Base-by-base conservation (phyloP, 2,888 invertebrate species). In the Eupithecia tripunctaria region DNA sequence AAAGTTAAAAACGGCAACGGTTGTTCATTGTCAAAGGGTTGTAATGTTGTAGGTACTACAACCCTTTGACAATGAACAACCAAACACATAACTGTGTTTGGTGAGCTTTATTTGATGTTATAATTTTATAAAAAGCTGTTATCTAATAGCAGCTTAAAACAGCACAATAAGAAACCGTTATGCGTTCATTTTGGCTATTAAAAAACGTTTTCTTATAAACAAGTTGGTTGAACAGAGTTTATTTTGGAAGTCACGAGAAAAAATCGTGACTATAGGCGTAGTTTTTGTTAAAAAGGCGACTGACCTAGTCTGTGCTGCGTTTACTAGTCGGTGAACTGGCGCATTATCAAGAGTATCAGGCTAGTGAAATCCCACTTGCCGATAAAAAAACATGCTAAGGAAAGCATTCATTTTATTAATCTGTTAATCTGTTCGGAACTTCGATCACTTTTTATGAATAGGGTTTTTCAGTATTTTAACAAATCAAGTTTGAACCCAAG, bases 231-330 rank as follows among this genome's bases (percentile, higher is more conserved):
- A 72, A 68, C 76, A 66, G 77, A 60, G 79, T 79, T 84, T 82
- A 84, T 84, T 85, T 83, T 84, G 73, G 81, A 74, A 82, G 86
- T 89, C 89, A 89, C 89, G 89, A 85, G 82, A 83, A 84, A 84
- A 85, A 86, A 81, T 88, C 90, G 90, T 90, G 90, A 89, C 86
- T 79, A 78, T 80, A 76, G 78, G 78, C 80, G 84, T 81, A 68
- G 80, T 87, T 87, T 88, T 87, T 88, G 82, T 84, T 79, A 77
- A 81, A 82, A 83, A 82, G 85, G 86, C 77, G 80, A 83, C 71
- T 79, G 80, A 79, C 78, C 79, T 76, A 78, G 76, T 70, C 67
- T 47, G 67, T 80, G 84, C 82, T 78, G 73, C 75, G 76, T 80
- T 82, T 75, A 76, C 60, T n/a, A 64, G 68, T 72, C 68, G 51